These are phyloP conservation scores for Molothrus ater DNA, from an alignment of 2,797 vertebrate genomes.

Conservation along the genomic window DNA sequence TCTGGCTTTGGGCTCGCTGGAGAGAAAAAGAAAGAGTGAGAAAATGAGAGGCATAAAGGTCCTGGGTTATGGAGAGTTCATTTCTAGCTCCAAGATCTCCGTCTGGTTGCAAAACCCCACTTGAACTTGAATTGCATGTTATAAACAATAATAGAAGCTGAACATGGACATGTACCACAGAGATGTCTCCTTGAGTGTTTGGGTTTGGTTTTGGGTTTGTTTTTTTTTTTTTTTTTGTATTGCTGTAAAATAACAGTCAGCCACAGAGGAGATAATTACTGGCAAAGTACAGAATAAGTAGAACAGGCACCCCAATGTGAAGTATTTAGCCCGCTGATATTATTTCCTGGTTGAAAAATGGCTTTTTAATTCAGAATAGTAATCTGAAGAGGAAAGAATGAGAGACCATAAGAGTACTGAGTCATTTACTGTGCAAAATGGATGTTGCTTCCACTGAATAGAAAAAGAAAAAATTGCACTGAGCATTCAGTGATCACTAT, in stretches of 20 bases:
- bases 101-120: conserved; percentile 1
- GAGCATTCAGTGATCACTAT: neutral
- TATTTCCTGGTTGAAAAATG: neutral
- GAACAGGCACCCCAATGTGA: neutral
- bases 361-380: conserved; percentile 19
- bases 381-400: conserved; percentile 4
- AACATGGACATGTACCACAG: neutral
- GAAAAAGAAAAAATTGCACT: neutral
- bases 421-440: neutral
- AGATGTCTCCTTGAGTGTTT: neutral
- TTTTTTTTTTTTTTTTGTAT: neutral
- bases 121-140: conserved; percentile 43
- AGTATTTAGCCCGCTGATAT: neutral
- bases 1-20: conserved; percentile 42
- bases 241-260: neutral
- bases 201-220: neutral
- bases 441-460: neutral
- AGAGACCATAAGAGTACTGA: neutral
- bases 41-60: conserved; percentile 28
- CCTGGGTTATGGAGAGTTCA: conserved; percentile 48
- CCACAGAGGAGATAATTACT: neutral
- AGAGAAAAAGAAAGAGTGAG: conserved; percentile 19
- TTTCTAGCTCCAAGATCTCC: conserved; percentile 8
- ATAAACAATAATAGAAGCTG: conserved; percentile 20
- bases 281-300: neutral